phyloP scores from a whole-genome alignment of 2,797 vertebrate species.

The Rachycentron canadum region DNA sequence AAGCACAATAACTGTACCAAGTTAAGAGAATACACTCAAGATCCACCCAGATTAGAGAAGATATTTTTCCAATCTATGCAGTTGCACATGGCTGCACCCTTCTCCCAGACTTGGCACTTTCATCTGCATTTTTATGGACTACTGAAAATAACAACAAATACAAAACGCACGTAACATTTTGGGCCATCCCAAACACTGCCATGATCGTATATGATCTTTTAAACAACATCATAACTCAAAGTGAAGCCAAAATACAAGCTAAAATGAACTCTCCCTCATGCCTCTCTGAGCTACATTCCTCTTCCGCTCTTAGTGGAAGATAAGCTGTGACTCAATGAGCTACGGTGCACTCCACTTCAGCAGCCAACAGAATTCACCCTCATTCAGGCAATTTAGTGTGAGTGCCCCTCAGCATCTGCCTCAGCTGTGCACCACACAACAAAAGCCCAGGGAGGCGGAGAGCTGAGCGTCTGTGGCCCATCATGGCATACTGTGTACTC shows the following conservation, averaged over 20 bases:
- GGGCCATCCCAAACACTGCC: background rate
- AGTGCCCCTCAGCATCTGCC: slow-evolving; percentile 84
- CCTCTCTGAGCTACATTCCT: slow-evolving; percentile 58
- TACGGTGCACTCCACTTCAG: slow-evolving; percentile 71
- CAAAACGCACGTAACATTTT: slow-evolving; percentile 8
- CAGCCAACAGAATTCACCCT: slow-evolving; percentile 76
- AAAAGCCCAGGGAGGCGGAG: slow-evolving; percentile 76
- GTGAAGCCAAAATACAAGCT: slow-evolving; percentile 35
- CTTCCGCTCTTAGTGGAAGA: slow-evolving; percentile 61
- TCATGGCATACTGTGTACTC: slow-evolving; percentile 70
- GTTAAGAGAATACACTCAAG: slow-evolving; percentile 3
- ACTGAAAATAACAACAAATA: slow-evolving; percentile 6
- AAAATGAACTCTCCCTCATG: slow-evolving; percentile 48
- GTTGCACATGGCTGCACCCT: slow-evolving; percentile 36
- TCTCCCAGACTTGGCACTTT: slow-evolving; percentile 31
- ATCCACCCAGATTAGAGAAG: slow-evolving; percentile 24
- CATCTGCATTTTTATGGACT: slow-evolving; percentile 14
- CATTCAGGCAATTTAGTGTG: slow-evolving; percentile 81
- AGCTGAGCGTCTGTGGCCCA: slow-evolving; percentile 74
- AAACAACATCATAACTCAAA: slow-evolving; percentile 23
- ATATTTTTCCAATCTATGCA: slow-evolving; percentile 29
- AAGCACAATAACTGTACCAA: background rate
- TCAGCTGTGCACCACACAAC: slow-evolving; percentile 77
- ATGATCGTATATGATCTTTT: slow-evolving; percentile 8
- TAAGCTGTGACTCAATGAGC: slow-evolving; percentile 70